Evolutionary conservation across 2,113 vertebrate genomes (phyloP).

Genomic region (Promerops cafer): DNA sequence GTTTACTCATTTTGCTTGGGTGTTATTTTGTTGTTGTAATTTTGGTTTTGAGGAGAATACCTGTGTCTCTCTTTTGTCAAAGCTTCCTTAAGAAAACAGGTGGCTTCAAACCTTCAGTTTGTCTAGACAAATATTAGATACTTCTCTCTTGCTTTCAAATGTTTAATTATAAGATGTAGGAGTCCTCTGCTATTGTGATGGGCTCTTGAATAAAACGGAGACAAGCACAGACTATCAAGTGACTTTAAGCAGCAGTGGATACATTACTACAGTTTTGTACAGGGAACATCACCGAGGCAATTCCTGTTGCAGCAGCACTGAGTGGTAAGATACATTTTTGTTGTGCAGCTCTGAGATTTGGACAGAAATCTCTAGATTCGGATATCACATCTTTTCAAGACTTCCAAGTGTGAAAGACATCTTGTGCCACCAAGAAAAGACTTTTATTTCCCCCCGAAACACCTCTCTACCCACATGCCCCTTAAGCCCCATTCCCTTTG

Average conservation of each 20-base stretch:
- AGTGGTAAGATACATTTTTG: background rate
- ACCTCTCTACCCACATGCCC: rapidly evolving
- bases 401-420: background rate
- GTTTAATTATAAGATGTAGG: background rate
- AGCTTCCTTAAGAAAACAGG: background rate
- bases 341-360: background rate
- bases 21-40: background rate
- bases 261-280: background rate
- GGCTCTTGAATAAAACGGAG: background rate
- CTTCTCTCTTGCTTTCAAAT: background rate
- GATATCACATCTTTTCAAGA: background rate
- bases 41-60: no score
- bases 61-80: background rate
- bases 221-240: background rate
- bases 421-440: background rate
- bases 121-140: background rate
- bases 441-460: background rate
- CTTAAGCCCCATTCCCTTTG: background rate
- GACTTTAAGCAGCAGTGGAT: background rate
- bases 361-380: background rate
- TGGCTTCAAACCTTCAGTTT: background rate
- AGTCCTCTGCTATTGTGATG: background rate
- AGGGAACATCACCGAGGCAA: background rate
- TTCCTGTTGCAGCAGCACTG: background rate
- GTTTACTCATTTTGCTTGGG: background rate